These are phyloP conservation scores for Thysanoteuthis rhombus DNA, from an alignment of 2,888 invertebrate species.

Conservation along the genomic window DNA sequence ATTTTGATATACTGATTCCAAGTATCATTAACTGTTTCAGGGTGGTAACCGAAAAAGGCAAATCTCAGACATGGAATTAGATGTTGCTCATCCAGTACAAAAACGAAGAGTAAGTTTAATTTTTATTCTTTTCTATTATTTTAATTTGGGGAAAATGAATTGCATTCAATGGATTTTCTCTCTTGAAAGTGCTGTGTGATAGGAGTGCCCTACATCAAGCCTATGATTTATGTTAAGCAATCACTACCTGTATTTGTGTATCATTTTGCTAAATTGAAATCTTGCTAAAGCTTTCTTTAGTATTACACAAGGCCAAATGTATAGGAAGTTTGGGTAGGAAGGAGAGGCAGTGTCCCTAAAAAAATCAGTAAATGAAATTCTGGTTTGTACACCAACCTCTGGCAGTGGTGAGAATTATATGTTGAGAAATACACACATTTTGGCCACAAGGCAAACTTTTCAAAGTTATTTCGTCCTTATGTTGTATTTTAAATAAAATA, in stretches of 20 bases:
- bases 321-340: no score
- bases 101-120: constrained; percentile 45
- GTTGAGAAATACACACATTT: no score
- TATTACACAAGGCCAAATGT: no score
- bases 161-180: neutral
- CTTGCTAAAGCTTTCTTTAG: no score
- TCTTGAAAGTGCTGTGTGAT: neutral
- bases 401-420: no score
- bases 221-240: neutral
- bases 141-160: neutral
- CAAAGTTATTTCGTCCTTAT: no score
- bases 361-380: no score
- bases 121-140: neutral
- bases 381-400: no score
- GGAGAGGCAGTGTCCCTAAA: no score
- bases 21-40: neutral
- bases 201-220: neutral
- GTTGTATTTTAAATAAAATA: no score
- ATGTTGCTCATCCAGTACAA: constrained; percentile 67
- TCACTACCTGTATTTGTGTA: neutral
- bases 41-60: constrained; percentile 46
- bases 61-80: constrained; percentile 76
- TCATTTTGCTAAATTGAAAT: neutral
- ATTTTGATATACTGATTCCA: neutral
- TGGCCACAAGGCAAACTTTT: no score